These are phyloP conservation scores for Saxicola maurus DNA, from an alignment of 2,797 vertebrate species.

Conservation along the genomic window DNA sequence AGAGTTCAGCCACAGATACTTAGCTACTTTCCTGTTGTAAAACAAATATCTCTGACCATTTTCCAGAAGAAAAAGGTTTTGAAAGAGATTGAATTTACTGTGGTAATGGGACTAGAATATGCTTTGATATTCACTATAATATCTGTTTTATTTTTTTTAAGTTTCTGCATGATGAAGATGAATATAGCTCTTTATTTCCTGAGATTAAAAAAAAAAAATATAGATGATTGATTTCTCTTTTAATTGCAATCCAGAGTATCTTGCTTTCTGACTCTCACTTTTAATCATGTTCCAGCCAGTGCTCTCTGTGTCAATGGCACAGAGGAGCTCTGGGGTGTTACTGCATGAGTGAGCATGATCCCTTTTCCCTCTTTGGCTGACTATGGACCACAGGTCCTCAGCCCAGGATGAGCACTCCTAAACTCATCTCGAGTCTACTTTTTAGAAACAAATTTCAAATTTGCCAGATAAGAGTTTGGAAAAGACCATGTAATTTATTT, in stretches of 20 bases:
- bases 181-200: slow-evolving; percentile 19
- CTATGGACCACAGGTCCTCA: not conserved
- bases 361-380: not conserved
- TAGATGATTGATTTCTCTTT: slow-evolving; percentile 30
- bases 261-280: slow-evolving; percentile 14
- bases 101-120: not conserved
- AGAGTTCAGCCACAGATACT: slow-evolving; percentile 53
- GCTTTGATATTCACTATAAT: slow-evolving; percentile 8
- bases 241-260: slow-evolving; percentile 4
- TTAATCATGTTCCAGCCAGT: not conserved
- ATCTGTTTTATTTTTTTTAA: slow-evolving; percentile 38
- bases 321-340: not conserved
- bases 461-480: not conserved
- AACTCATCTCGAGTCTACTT: not conserved
- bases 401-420: not conserved
- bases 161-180: slow-evolving; percentile 41
- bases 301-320: not conserved
- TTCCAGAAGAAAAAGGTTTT: slow-evolving; percentile 30
- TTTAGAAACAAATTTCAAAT: slow-evolving; percentile 19
- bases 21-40: slow-evolving; percentile 32
- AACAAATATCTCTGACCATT: slow-evolving; percentile 19
- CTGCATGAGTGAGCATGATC: not conserved
- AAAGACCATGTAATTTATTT: slow-evolving; percentile 37
- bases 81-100: slow-evolving; percentile 46
- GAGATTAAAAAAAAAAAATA: slow-evolving; percentile 14